These are phyloP conservation scores for Chelon auratus DNA, from an alignment of 2,797 vertebrate genomes.

Conservation along the genomic window DNA sequence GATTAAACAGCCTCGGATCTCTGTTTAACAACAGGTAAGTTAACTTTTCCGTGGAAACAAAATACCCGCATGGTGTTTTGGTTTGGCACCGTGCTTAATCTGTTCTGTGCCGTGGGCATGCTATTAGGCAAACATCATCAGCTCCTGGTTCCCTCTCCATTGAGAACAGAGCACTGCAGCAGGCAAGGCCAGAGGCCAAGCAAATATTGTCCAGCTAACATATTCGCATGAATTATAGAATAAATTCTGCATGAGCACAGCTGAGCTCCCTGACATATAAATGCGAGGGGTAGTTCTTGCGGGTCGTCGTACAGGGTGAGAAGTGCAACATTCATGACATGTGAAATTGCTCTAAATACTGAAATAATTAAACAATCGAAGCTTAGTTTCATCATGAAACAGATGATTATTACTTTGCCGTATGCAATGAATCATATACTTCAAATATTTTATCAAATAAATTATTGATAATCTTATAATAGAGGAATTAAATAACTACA, in stretches of 20 bases:
- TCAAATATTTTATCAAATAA: constrained; percentile 47
- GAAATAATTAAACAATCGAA: constrained; percentile 73
- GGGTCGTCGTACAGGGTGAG: constrained; percentile 56
- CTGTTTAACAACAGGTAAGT: constrained; percentile 22
- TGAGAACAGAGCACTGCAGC: constrained; percentile 63
- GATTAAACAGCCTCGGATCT: constrained; percentile 22
- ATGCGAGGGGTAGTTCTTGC: constrained; percentile 68
- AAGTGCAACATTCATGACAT: constrained; percentile 70
- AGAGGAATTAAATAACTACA: constrained; percentile 54
- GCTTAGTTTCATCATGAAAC: constrained; percentile 33
- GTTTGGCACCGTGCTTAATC: constrained; percentile 55
- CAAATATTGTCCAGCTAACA: constrained; percentile 76
- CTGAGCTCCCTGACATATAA: constrained; percentile 63
- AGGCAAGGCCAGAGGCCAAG: constrained; percentile 77
- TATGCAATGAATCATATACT: constrained; percentile 52
- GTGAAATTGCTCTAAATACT: constrained; percentile 57
- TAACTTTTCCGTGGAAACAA: constrained; percentile 56
- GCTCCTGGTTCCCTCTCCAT: constrained; percentile 66
- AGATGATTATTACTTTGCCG: constrained; percentile 21
- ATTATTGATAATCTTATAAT: constrained; percentile 50
- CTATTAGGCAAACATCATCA: constrained; percentile 74
- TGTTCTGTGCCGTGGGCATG: constrained; percentile 64
- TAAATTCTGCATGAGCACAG: constrained; percentile 73
- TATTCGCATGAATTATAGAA: constrained; percentile 78
- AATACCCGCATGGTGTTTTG: constrained; percentile 62